phyloP scores from a whole-genome alignment of 2,113 vertebrate species.

The Calyptommatus sinebrachiatus region DNA sequence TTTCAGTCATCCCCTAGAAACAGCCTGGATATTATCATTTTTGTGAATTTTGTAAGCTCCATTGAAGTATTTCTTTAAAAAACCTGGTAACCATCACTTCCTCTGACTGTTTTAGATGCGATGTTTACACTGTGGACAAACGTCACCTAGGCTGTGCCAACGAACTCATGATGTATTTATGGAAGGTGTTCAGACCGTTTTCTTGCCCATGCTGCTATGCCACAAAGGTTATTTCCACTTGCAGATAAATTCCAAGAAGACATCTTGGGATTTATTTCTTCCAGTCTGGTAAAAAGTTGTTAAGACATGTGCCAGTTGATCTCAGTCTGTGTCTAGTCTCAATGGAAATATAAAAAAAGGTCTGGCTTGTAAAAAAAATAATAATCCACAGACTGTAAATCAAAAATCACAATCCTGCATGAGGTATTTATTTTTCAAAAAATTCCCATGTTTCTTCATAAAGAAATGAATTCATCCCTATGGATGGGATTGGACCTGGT shows the following conservation, averaged over 20 bases:
- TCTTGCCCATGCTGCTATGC: slow-evolving; percentile 1
- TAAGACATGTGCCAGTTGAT: neutral
- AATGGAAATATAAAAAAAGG: neutral
- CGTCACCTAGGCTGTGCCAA: slow-evolving; percentile 2
- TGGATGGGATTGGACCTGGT: too few species aligned
- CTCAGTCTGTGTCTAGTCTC: neutral
- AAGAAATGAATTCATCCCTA: neutral
- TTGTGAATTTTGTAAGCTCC: neutral
- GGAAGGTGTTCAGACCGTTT: slow-evolving; percentile 11
- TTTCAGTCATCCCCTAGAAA: neutral
- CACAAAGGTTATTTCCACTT: slow-evolving; percentile 14
- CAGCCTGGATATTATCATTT: neutral
- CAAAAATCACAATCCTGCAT: neutral
- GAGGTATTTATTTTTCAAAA: neutral
- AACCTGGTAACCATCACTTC: neutral
- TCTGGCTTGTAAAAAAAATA: neutral
- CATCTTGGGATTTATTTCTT: slow-evolving; percentile 12
- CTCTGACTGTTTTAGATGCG: slow-evolving; percentile 1
- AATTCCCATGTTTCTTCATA: neutral
- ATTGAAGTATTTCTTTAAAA: slow-evolving; percentile 4
- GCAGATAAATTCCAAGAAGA: slow-evolving; percentile 22
- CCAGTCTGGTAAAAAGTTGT: neutral
- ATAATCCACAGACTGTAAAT: neutral
- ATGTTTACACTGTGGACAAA: slow-evolving; percentile 17
- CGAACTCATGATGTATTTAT: slow-evolving; percentile 31